phyloP scores from a whole-genome alignment of 1,140 invertebrate species.

The Drosophila dunni region DNA sequence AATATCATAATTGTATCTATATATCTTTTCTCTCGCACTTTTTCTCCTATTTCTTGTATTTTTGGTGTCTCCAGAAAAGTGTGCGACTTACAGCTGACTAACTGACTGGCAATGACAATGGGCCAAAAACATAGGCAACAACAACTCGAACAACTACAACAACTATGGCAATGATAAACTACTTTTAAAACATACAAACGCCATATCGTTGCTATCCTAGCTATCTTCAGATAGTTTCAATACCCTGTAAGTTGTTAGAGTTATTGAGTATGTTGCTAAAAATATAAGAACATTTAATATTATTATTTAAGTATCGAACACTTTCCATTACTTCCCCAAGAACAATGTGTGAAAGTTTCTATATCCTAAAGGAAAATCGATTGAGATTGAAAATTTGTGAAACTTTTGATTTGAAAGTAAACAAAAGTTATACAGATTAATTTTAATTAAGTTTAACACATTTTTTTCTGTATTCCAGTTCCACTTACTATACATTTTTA shows the following conservation, averaged over 20 bases:
- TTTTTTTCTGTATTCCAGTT: no score
- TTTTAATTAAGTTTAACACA: no score
- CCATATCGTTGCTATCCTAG: constrained; percentile 14
- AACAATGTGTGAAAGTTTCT: no score
- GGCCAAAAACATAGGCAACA: constrained; percentile 26
- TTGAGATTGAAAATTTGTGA: no score
- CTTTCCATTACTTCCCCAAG: no score
- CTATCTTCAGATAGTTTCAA: constrained; percentile 3
- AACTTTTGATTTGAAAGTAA: no score
- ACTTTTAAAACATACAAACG: constrained; percentile 16
- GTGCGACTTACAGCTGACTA: constrained; percentile 58
- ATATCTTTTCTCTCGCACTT: constrained; percentile 19
- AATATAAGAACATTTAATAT: neutral
- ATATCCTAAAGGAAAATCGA: no score
- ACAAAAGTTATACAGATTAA: no score
- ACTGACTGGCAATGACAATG: constrained; percentile 50
- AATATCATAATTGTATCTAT: constrained; percentile 13
- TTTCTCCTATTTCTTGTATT: neutral
- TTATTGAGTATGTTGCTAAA: neutral
- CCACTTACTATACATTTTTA: no score
- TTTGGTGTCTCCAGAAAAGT: constrained; percentile 37
- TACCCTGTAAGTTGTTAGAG: neutral
- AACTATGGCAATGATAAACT: constrained; percentile 4
- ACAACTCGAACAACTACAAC: constrained; percentile 4
- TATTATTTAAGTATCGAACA: no score